These are phyloP conservation scores for Siphonodentalium dalli DNA, from an alignment of 2,888 invertebrate species.

Conservation along the genomic window DNA sequence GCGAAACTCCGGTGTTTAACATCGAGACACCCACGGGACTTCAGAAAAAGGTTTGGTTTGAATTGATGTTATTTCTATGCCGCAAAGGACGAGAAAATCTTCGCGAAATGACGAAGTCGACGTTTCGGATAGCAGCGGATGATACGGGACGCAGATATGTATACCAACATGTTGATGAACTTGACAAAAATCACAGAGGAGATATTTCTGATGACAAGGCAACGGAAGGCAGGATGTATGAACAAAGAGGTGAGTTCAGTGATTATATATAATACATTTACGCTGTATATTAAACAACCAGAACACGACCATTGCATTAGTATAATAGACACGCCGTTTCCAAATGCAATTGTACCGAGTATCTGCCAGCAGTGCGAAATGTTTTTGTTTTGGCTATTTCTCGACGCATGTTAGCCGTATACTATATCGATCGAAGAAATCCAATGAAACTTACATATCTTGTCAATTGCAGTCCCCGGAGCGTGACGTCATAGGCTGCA, in stretches of 20 bases:
- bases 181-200: neutral
- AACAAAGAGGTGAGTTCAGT: neutral
- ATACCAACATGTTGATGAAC: conserved; percentile 1
- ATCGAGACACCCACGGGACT: neutral
- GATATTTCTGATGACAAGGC: neutral
- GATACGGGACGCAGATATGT: neutral
- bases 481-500: no score
- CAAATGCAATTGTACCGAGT: no score
- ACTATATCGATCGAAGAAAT: no score
- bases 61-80: neutral
- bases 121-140: neutral
- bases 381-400: no score
- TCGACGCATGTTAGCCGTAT: no score
- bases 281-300: no score
- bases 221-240: neutral
- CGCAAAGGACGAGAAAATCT: neutral
- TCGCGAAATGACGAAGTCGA: neutral
- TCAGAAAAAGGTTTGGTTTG: conserved; percentile 4
- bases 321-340: no score
- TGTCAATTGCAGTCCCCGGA: no score
- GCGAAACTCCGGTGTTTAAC: neutral
- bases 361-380: no score
- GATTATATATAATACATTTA: no score
- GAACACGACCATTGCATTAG: no score
- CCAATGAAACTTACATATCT: no score